Evolutionary conservation across 1,140 invertebrate species (phyloP), one percentile per base, ranked within the genome.

Genomic region (Camponotus pennsylvanicus): DNA sequence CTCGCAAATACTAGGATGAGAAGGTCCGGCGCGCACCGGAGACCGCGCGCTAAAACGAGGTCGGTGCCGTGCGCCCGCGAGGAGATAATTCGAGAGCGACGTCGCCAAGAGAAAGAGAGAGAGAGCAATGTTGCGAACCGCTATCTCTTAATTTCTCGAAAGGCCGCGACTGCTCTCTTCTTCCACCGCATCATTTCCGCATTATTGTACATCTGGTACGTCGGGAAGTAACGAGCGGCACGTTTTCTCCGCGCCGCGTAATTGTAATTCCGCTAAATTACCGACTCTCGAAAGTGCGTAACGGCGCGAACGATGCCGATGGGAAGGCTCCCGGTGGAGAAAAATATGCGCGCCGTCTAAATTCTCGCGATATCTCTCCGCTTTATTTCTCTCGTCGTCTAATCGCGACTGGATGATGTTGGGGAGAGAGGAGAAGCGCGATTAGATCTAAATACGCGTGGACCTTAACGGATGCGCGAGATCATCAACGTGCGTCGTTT

Each of bases 31-130:
- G 45, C 13, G 45, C 13, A 55, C 49, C 61, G 13, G 7, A 32
- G n/a, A 85, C 45, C 52, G 76, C 40, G 45, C 45, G n/a, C 77
- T 86, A 69, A 84, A 82, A 77, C 11, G 63, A 45, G 79, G 61
- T 67, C 84, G 52, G 75, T 45, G 27, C 27, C 27, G 27, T 27
- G 79, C 32, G 40, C 69, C 7, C 69, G 69, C 55, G 21, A 69
- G 45, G 13, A 79, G 49, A 40, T 69, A 69, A 55, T 40, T 78
- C 64, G 77, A 32, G 34, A 34, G 77, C 9, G 45, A 79, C 63
- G 37, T 55, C 37, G 61, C 9, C 27, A 1, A 27, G 27, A 40
- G 37, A 40, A 6, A 40, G 37, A 40, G 37, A 40, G 37, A 42
- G 11, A 61, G 18, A 40, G 52, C 13, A 6, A 52, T 52, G 49